Percentiles rank a stretch among this genome's conserved stretches.
Evolutionary conservation across 2,113 vertebrate genomes (phyloP).

Genomic region (Crotalus tigris): DNA sequence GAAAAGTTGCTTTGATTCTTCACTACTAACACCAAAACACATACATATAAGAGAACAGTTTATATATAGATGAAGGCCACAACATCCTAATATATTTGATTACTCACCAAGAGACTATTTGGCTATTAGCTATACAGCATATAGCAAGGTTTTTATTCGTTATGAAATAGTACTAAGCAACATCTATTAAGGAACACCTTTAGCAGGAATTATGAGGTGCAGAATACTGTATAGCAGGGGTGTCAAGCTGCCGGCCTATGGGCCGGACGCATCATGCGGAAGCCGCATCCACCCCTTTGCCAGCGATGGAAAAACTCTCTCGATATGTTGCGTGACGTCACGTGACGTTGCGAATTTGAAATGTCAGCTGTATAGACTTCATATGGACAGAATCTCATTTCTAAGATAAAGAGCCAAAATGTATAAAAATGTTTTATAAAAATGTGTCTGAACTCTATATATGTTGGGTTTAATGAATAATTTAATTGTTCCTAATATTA

Average conservation of each 20-base stretch:
- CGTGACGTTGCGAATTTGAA: too few relatives aligned
- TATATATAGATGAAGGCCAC: background rate
- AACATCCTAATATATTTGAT: background rate
- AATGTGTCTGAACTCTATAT: background rate
- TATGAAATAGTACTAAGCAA: background rate
- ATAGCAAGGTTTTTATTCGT: background rate
- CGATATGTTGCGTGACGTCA: too few relatives aligned
- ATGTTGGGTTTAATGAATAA: background rate
- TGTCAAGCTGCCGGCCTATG: too few relatives aligned
- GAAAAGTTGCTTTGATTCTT: background rate
- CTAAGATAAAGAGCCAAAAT: background rate
- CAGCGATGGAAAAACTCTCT: too few relatives aligned
- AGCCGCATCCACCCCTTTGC: too few relatives aligned
- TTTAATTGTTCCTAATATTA: background rate
- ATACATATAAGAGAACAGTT: too few relatives aligned
- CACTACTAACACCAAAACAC: background rate
- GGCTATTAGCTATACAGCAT: background rate
- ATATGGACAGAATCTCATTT: background rate
- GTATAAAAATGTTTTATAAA: background rate
- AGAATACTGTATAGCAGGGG: too few relatives aligned
- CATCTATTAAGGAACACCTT: background rate
- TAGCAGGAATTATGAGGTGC: background rate
- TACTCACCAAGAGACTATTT: background rate
- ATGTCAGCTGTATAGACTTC: background rate
- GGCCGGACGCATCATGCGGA: too few relatives aligned